These are phyloP conservation scores for Xenotilapia caudafasciata DNA, from an alignment of 2,113 vertebrate species.

Conservation along the genomic window DNA sequence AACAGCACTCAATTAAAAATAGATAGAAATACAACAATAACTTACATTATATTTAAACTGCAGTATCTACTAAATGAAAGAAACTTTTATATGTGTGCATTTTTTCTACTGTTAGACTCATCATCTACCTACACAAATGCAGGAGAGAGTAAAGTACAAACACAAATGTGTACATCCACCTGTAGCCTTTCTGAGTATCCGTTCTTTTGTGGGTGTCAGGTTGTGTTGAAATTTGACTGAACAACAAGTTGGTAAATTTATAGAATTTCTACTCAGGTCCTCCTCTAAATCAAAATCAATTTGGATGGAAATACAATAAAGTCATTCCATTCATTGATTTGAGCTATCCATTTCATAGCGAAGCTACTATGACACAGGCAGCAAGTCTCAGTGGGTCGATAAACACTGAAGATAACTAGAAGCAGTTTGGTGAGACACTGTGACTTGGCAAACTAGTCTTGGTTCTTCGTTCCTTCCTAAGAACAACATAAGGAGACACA, in stretches of 20 bases:
- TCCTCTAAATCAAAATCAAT: constrained; percentile 28
- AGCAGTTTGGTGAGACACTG: neutral
- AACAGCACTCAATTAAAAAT: neutral
- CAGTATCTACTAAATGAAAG: neutral
- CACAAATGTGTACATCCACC: neutral
- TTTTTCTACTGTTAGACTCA: neutral
- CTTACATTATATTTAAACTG: neutral
- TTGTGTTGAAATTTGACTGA: neutral
- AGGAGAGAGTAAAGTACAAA: neutral
- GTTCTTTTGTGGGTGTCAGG: neutral
- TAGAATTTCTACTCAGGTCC: neutral
- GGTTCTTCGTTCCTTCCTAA: neutral
- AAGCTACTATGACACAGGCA: neutral
- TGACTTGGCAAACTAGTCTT: neutral
- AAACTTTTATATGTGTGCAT: neutral
- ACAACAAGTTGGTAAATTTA: neutral
- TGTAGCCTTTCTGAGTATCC: neutral
- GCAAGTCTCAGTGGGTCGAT: neutral
- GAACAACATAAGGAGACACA: neutral
- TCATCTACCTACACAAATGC: neutral
- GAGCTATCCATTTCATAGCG: constrained; percentile 2
- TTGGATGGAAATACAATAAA: constrained; percentile 38
- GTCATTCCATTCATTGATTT: constrained; percentile 35
- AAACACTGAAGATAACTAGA: neutral
- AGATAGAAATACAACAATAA: neutral